Base-by-base conservation (phyloP, 2,888 invertebrate species). In the Quadriops clusia region DNA sequence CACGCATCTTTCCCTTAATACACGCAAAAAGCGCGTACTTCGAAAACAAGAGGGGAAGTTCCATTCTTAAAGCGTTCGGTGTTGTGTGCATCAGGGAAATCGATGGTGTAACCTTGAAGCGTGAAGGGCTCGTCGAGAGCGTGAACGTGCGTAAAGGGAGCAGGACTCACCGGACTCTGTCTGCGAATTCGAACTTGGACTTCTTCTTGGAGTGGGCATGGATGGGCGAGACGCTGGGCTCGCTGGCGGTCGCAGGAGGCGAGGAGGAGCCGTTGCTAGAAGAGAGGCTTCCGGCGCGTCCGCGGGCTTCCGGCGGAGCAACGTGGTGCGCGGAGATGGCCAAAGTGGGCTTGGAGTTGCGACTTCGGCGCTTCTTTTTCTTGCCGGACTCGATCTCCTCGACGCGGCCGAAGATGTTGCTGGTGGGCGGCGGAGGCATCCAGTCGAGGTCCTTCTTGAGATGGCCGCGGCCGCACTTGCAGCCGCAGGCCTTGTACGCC, bases 361-460 rank as follows among this genome's bases (percentile, higher is more conserved):
- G 70, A 60, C 78, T 77, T 37, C 76, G 70, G 41, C 76, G 73
- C 56, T 75, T 77, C 57, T 68, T 70, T 56, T 74, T 76, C 57
- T 68, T 69, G 30, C 64, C 64, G 36, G 60, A 63, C 30, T 61
- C 64, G 20, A 68, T 64, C 27, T 72, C 73, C 23, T 67, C 68
- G 26, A 61, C 58, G 14, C 63, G 60, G 21, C 64, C 65, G 43
- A 63, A 63, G 21, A 60, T 58, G 36, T 56, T 60, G 41, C 62
- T 64, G 1, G 63, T 66, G 26, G 72, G 67, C 7, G 70, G 68
- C 18, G 82, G 78, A 31, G 85, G 77, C 52, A 78, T 70, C 85
- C 93, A 94, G 57, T 94, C 89, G 28, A 91, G 67, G 63, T 95
- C 94, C 61, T 94, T 95, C 54, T 90, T 83, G 46, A 95, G 62